Evolutionary conservation across 2,888 invertebrate species (phyloP).

Genomic region (Dioctria linearis): DNA sequence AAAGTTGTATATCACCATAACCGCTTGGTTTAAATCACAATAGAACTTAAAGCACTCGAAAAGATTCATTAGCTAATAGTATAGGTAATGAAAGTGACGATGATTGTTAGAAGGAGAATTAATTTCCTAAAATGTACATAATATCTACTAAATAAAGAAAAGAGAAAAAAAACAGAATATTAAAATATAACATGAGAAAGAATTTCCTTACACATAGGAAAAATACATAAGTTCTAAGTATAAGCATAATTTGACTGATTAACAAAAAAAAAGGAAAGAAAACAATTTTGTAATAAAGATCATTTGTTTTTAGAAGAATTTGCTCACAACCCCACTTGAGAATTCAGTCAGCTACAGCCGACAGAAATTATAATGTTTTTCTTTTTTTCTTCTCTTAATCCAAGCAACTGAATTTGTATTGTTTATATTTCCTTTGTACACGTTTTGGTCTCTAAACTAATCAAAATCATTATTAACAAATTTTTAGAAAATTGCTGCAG

Average conservation of each 20-base stretch:
- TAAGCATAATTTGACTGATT: constrained; percentile 1
- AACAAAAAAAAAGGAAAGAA: not conserved
- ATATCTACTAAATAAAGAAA: not conserved
- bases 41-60: constrained; percentile 31
- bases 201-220: not conserved
- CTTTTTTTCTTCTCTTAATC: too few species aligned
- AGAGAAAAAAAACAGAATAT: not conserved
- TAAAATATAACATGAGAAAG: not conserved
- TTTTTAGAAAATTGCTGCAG: too few species aligned
- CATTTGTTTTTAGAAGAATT: too few species aligned
- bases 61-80: constrained; percentile 11
- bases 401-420: too few species aligned
- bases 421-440: too few species aligned
- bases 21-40: constrained; percentile 22
- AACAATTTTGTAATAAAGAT: too few species aligned
- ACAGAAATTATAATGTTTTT: too few species aligned
- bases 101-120: constrained; percentile 15
- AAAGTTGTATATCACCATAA: constrained; percentile 18
- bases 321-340: too few species aligned
- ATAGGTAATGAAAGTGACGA: constrained; percentile 2
- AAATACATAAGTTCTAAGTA: not conserved
- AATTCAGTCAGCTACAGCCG: too few species aligned
- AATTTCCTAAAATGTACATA: constrained; percentile 25
- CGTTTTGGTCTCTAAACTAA: too few species aligned
- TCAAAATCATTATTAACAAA: too few species aligned